Conservation (phyloP, 2,797 vertebrate species). For the Melanogrammus aeglefinus region DNA sequence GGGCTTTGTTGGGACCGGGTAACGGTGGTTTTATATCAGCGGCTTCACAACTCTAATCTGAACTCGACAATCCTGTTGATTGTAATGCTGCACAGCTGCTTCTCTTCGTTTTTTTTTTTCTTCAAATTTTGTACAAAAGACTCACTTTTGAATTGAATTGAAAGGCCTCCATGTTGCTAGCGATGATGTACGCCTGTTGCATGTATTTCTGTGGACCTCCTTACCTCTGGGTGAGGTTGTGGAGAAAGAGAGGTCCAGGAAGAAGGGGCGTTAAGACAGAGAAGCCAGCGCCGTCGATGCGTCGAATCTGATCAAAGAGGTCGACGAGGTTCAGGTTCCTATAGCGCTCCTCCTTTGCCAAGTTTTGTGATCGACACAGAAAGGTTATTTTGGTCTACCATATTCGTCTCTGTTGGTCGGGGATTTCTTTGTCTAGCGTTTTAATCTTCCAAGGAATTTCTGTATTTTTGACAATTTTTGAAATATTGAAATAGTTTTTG, state of each 20-base stretch:
- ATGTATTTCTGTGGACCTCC: slow-evolving; percentile 32
- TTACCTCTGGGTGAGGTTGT: slow-evolving; percentile 25
- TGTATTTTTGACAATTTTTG: slow-evolving; percentile 15
- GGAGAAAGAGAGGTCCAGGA: slow-evolving; percentile 16
- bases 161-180: slow-evolving; percentile 51
- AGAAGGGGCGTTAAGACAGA: slow-evolving; percentile 51
- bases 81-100: not conserved
- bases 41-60: slow-evolving; percentile 32
- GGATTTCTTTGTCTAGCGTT: slow-evolving; percentile 56
- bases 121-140: slow-evolving; percentile 61
- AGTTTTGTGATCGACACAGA: slow-evolving; percentile 46
- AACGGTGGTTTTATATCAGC: slow-evolving; percentile 42
- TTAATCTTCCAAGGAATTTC: slow-evolving; percentile 27
- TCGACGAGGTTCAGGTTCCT: not conserved
- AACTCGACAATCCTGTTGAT: slow-evolving; percentile 31
- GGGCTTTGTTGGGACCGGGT: not conserved
- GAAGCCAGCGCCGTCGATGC: slow-evolving; percentile 40
- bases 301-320: no score
- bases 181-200: slow-evolving; percentile 48
- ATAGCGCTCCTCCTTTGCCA: not conserved
- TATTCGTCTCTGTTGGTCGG: slow-evolving; percentile 36
- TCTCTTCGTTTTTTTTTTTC: slow-evolving; percentile 25
- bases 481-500: slow-evolving; percentile 24
- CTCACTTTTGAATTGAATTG: slow-evolving; percentile 54
- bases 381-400: slow-evolving; percentile 47